These are phyloP conservation scores for Prosopocoilus inquinatus DNA, from an alignment of 2,888 invertebrate genomes.

Conservation along the genomic window DNA sequence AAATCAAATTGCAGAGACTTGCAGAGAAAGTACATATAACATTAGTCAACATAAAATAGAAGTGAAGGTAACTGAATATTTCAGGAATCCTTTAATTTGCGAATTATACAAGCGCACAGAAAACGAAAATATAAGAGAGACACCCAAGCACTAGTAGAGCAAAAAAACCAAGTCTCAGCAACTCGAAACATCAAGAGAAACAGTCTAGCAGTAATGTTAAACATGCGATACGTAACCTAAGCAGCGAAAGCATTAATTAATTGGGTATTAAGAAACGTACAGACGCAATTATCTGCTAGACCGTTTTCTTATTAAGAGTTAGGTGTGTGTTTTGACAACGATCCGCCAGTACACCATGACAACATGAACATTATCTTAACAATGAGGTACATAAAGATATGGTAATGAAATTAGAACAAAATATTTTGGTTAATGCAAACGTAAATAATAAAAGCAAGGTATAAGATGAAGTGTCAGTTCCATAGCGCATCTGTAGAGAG, in stretches of 20 bases:
- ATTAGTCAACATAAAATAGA: not conserved
- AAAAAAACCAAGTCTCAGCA: slow-evolving; percentile 3
- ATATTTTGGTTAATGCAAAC: slow-evolving; percentile 13
- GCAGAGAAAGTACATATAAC: not conserved
- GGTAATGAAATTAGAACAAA: slow-evolving; percentile 5
- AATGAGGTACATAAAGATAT: not conserved
- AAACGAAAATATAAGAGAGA: not conserved
- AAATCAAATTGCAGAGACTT: slow-evolving; percentile 4
- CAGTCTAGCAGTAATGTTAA: not conserved
- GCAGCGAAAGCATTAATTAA: not conserved
- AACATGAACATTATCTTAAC: not conserved
- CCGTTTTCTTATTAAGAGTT: not conserved
- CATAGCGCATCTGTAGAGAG: slow-evolving; percentile 39
- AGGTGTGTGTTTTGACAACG: not conserved
- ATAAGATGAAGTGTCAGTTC: slow-evolving; percentile 9
- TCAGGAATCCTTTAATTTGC: not conserved
- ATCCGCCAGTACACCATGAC: not conserved
- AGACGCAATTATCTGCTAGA: not conserved
- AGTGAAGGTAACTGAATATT: not conserved
- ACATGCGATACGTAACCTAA: not conserved
- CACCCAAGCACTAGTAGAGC: not conserved
- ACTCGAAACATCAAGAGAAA: slow-evolving; percentile 1
- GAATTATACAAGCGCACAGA: not conserved
- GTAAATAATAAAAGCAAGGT: slow-evolving; percentile 7
- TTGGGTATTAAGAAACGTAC: not conserved